Conservation (phyloP, 1,140 invertebrate genomes). For the Caerostris darwini region DNA sequence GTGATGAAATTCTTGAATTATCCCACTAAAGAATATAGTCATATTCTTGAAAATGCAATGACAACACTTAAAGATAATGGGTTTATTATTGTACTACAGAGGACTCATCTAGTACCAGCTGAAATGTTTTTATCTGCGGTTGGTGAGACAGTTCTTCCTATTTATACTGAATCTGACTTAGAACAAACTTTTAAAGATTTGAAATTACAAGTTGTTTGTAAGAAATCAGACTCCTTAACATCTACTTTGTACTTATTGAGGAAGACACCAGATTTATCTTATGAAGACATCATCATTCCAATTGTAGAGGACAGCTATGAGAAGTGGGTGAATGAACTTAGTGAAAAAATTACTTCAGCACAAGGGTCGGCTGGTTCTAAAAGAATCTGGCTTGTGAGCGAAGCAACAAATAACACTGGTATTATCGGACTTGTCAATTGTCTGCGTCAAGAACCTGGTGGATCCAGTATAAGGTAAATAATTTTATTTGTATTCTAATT, state of each 20-base stretch:
- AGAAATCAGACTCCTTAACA: slow-evolving; percentile 80
- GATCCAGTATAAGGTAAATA: slow-evolving; percentile 86
- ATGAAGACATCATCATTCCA: slow-evolving; percentile 80
- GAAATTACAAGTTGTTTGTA: slow-evolving; percentile 79
- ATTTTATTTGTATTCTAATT: too few relatives aligned
- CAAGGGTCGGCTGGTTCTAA: slow-evolving; percentile 82
- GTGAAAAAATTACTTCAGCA: slow-evolving; percentile 82
- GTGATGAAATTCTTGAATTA: slow-evolving; percentile 81
- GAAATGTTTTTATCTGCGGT: slow-evolving; percentile 79
- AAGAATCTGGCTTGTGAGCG: slow-evolving; percentile 88
- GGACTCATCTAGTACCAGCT: slow-evolving; percentile 83
- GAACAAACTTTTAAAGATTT: slow-evolving; percentile 75
- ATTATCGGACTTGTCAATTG: slow-evolving; percentile 94
- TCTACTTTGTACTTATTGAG: slow-evolving; percentile 81
- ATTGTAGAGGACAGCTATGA: slow-evolving; percentile 82
- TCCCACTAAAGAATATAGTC: slow-evolving; percentile 81
- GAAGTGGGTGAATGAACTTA: slow-evolving; percentile 88
- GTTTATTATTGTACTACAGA: slow-evolving; percentile 90
- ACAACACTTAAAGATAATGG: slow-evolving; percentile 87
- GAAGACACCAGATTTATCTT: slow-evolving; percentile 74
- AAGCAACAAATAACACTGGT: slow-evolving; percentile 85
- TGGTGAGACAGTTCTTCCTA: slow-evolving; percentile 62
- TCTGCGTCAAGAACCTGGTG: slow-evolving; percentile 91
- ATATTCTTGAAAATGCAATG: slow-evolving; percentile 80
- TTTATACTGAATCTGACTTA: slow-evolving; percentile 42